Evolutionary conservation across 2,797 vertebrate species (phyloP).

Genomic region (Mico argentatus): DNA sequence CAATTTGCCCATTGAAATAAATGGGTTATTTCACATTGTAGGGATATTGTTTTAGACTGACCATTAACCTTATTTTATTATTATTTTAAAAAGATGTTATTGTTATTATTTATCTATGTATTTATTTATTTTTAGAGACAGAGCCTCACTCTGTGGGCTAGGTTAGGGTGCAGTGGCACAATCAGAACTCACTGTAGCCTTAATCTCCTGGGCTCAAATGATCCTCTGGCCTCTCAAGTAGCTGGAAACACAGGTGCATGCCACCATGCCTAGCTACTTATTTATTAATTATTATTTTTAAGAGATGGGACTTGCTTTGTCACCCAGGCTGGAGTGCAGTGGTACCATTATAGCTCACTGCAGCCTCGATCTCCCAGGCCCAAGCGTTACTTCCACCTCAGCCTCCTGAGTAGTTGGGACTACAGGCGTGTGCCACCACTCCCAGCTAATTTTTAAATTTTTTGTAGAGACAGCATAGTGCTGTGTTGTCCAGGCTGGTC

Average conservation of each 20-base stretch:
- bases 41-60: slow-evolving; percentile 9
- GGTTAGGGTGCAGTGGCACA: not conserved
- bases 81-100: not conserved
- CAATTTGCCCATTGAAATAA: slow-evolving; percentile 26
- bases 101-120: not conserved
- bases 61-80: not conserved
- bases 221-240: not conserved
- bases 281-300: not conserved
- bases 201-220: not conserved
- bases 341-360: not conserved
- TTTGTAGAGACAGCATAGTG: not conserved
- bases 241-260: not conserved
- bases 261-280: not conserved
- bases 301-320: not conserved
- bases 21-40: not conserved
- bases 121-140: not conserved
- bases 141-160: not conserved
- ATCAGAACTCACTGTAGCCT: not conserved
- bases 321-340: not conserved
- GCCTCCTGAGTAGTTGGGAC: not conserved
- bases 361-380: not conserved
- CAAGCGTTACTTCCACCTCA: not conserved
- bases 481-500: not conserved
- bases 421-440: not conserved
- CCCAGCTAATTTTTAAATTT: not conserved